These are phyloP conservation scores for Clamator glandarius DNA, from an alignment of 2,797 vertebrate genomes.

Conservation along the genomic window DNA sequence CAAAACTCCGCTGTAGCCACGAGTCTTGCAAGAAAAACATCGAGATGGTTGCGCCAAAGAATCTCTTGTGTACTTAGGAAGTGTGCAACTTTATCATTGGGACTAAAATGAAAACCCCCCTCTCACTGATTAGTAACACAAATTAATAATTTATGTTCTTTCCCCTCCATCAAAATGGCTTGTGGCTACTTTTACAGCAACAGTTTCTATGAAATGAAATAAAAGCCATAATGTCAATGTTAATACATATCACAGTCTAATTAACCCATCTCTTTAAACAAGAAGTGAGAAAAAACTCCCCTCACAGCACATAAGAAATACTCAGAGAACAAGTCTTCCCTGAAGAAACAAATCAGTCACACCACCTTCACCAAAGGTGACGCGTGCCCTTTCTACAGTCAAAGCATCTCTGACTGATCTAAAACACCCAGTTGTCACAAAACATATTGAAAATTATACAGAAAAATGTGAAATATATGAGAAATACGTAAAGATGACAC, in stretches of 20 bases:
- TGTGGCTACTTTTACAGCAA: background rate
- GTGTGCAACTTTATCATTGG: background rate
- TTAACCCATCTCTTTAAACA: background rate
- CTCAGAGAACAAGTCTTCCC: background rate
- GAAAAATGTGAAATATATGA: background rate
- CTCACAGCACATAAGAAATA: background rate
- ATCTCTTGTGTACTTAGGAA: background rate
- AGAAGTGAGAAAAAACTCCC: background rate
- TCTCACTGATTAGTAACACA: background rate
- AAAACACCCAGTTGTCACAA: background rate
- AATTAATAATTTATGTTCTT: background rate
- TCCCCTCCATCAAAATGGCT: background rate
- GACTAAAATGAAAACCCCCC: background rate
- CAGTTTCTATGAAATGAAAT: background rate
- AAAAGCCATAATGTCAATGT: background rate
- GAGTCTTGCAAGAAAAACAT: background rate
- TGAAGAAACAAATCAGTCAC: background rate
- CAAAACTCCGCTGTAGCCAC: background rate
- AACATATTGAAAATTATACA: background rate
- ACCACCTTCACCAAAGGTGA: background rate
- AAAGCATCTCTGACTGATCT: background rate
- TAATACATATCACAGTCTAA: background rate
- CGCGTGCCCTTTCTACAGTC: background rate
- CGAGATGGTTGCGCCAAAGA: background rate
- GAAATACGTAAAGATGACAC: background rate